These are phyloP conservation scores for Microctenopoma steveboyesi DNA, from an alignment of 2,797 vertebrate genomes.

Conservation along the genomic window DNA sequence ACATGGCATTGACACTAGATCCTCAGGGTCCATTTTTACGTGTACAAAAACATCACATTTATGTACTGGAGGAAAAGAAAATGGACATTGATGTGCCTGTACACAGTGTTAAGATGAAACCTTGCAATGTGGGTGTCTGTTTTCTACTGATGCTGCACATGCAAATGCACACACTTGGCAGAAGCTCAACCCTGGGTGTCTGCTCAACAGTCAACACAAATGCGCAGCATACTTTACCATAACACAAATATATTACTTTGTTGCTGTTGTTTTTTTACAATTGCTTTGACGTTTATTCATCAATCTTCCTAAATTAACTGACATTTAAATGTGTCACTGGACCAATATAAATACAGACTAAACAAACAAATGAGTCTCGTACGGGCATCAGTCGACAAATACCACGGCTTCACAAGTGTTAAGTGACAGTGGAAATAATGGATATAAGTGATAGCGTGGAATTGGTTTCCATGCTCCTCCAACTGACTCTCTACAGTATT, in stretches of 20 bases:
- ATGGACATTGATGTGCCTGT: slow-evolving; percentile 47
- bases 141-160: slow-evolving; percentile 58
- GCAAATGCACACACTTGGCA: slow-evolving; percentile 55
- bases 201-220: slow-evolving; percentile 47
- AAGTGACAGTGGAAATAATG: slow-evolving; percentile 27
- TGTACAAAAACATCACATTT: too few species aligned
- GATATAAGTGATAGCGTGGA: slow-evolving; percentile 41
- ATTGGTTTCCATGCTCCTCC: slow-evolving; percentile 42
- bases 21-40: slow-evolving; percentile 9
- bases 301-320: background rate
- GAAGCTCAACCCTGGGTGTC: slow-evolving; percentile 33
- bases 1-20: slow-evolving; percentile 23
- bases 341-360: background rate
- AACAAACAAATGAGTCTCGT: background rate
- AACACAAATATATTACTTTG: background rate
- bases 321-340: background rate
- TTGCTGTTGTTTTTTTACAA: background rate
- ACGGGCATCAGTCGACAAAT: background rate
- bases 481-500: slow-evolving; percentile 54
- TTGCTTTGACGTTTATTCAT: slow-evolving; percentile 2
- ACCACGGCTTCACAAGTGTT: slow-evolving; percentile 8
- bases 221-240: slow-evolving; percentile 19
- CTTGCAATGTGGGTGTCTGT: slow-evolving; percentile 71
- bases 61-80: slow-evolving; percentile 26
- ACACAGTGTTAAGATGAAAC: slow-evolving; percentile 58